Evolutionary conservation across 1,140 invertebrate species (phyloP), one percentile per base, ranked within the genome.

Genomic region (Drosophila pandora): DNA sequence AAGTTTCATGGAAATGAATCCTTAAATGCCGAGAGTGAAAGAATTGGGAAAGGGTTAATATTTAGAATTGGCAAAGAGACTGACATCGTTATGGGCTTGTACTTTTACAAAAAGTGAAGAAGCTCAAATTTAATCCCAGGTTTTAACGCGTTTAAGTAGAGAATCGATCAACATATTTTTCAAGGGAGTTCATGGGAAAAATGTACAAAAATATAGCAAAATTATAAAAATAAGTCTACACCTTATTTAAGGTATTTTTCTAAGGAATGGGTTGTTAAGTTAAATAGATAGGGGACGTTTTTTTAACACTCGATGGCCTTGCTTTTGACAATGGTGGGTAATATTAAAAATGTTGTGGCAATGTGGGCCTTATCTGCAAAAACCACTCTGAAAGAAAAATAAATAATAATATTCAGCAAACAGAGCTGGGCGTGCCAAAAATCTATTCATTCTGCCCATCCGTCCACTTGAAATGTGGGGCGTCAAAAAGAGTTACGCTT

Each of bases 401-500:
- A 47, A 47, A 47, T 10, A 32, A 39, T 22, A 22, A 21, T 43
- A 37, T 47, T 45, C 12, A 21, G 8, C 32, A 56, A 37, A 23
- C 13, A 68, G 13, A 32, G 23, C 70, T 39, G 57, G 63, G 71
- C 70, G 53, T 75, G 70, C 55, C 62, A 65, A 71, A 73, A 56
- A 55, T 67, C 21, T 49, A 68, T 69, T 25, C 63, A 69, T 41
- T 32, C 59, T 21, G 9, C 57, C 39, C 23, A 49, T 34, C 53
- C 53, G 54, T 73, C 60, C 32, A 41, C 43, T 64, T 64, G 43
- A 54, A 64, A 30, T 39, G 54, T 47, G 43, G 43, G 21, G 43
- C 9, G 39, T 28, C 54, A 32, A 39, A 59, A 68, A 52, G 71
- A 50, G 72, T 76, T 76, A 76, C 61, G 62, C 62, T 37, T 23